phyloP scores from a whole-genome alignment of 2,797 vertebrate species.

The Sebastes taczanowskii region DNA sequence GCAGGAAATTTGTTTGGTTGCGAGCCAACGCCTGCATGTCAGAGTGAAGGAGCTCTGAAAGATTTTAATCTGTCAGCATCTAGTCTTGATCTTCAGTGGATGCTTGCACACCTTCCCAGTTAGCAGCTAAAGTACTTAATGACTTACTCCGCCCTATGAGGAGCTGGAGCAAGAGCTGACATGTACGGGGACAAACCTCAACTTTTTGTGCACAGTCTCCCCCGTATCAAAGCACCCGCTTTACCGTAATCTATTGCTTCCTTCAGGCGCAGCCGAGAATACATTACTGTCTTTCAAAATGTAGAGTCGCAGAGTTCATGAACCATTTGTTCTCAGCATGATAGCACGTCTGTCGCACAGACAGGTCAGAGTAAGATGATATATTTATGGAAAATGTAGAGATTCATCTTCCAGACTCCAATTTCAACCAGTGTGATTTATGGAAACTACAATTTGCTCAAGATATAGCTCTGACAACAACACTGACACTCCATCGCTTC shows the following conservation, averaged over 20 bases:
- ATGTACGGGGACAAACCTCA: slow-evolving; percentile 38
- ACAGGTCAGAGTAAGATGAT: not conserved
- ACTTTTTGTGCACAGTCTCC: slow-evolving; percentile 34
- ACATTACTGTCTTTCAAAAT: slow-evolving; percentile 41
- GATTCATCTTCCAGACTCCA: not conserved
- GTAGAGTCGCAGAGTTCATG: slow-evolving; percentile 26
- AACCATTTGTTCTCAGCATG: slow-evolving; percentile 9
- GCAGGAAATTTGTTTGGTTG: slow-evolving; percentile 40
- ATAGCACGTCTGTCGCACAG: not conserved
- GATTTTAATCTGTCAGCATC: slow-evolving; percentile 18
- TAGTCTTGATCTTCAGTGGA: slow-evolving; percentile 23
- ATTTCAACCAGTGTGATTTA: slow-evolving; percentile 10
- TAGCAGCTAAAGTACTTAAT: slow-evolving; percentile 52
- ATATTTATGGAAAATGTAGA: not conserved
- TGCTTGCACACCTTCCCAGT: slow-evolving; percentile 40
- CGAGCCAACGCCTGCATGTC: slow-evolving; percentile 6
- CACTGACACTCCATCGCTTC: not conserved
- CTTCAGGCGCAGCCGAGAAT: slow-evolving; percentile 18
- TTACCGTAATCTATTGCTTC: slow-evolving; percentile 13
- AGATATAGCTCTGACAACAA: not conserved
- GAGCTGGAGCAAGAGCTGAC: slow-evolving; percentile 63
- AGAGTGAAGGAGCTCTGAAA: slow-evolving; percentile 19
- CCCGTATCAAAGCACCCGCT: slow-evolving; percentile 36
- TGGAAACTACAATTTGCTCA: not conserved
- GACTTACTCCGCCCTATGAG: slow-evolving; percentile 46